Evolutionary conservation across 2,888 invertebrate genomes (phyloP).

Genomic region (Busseola fusca): DNA sequence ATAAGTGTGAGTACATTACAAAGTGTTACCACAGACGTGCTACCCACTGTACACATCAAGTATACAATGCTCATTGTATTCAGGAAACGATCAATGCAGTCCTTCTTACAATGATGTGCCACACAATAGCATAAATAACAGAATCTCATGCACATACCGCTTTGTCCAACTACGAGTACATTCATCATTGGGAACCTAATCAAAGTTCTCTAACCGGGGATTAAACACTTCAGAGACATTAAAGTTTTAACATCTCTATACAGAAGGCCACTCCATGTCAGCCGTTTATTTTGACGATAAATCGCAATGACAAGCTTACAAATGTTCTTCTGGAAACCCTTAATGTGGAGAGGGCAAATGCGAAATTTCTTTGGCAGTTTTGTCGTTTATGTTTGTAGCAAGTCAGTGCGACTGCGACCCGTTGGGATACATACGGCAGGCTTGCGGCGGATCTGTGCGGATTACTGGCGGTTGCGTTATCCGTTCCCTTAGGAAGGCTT

Average conservation of each 20-base stretch:
- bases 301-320: constrained; percentile 31
- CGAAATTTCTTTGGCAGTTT: constrained; percentile 22
- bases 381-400: constrained; percentile 35
- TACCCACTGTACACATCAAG: background rate
- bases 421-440: constrained; percentile 64
- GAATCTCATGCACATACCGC: background rate
- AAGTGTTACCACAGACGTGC: background rate
- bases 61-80: background rate
- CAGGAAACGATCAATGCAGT: background rate
- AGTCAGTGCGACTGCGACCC: constrained; percentile 48
- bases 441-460: constrained; percentile 69
- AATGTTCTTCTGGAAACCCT: constrained; percentile 8
- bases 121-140: background rate
- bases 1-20: too few species aligned
- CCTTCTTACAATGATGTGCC: background rate
- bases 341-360: constrained; percentile 29
- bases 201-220: constrained; percentile 59
- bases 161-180: constrained; percentile 30
- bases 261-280: constrained; percentile 47
- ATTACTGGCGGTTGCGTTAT: constrained; percentile 69
- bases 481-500: constrained; percentile 56
- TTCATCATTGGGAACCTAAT: constrained; percentile 56
- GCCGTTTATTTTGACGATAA: constrained; percentile 55
- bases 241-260: constrained; percentile 67
- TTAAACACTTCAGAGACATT: constrained; percentile 64